Base-by-base conservation (phyloP, 2,888 invertebrate species). In the Hypena proboscidalis region DNA sequence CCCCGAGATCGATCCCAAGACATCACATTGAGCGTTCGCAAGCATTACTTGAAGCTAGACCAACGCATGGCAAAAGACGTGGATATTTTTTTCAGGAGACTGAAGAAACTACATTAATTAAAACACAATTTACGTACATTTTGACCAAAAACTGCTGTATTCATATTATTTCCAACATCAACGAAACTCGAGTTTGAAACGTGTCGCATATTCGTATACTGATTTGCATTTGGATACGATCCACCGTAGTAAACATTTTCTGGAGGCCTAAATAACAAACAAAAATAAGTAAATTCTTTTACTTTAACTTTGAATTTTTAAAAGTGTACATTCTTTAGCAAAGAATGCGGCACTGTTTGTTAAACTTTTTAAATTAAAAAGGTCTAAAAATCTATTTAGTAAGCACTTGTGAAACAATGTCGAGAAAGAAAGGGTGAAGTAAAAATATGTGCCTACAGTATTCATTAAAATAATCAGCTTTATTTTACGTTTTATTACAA, bases 211-310 rank as follows among this genome's bases (percentile, higher is more conserved):
- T 55, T 62, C 1, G 67, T 53, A 33, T 54, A 74, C 38, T 80
- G 74, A 2, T 67, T 39, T 6, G 60, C 60, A 27, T 67, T 39
- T 6, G 60, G 59, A 27, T 74, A 77, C 3, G 58, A 33, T 14
- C 72, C 71, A 11, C 62, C 59, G 31, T 69, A 73, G 57, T 73
- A 80, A 31, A 74, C 55, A 9, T 58, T 70, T 22, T 79, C 77
- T 3, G 56, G 41, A 2, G 63, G 54, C 19, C 76, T 74, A 26
- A 31, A 60, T 36, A 35, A 11, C 33, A 27, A 20, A 8, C 7
- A 39, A 38, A 3, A 17, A 6, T 14, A 11, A 9, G 25, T 26
- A 26, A 4, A 1, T 26, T 11, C 11, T 8, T 23, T n/a, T n/a
- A n/a, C n/a, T n/a, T n/a, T n/a, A n/a, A n/a, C n/a, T n/a, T n/a